phyloP scores from a whole-genome alignment of 1,140 invertebrate genomes.

The Drosophila pseudoobscura region DNA sequence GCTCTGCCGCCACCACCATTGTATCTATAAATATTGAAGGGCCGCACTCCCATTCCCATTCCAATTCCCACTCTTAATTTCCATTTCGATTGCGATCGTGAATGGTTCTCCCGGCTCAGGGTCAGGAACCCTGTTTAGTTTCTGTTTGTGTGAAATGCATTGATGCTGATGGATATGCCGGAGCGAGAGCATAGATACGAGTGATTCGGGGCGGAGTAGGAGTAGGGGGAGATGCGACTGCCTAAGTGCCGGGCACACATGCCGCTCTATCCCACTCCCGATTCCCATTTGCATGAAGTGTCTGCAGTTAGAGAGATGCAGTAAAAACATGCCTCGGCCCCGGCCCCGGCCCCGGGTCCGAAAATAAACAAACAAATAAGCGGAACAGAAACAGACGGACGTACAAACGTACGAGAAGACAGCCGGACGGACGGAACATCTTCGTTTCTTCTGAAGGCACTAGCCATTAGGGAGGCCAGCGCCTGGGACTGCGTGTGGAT shows the following conservation, averaged over 20 bases:
- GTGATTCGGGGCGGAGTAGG: too few relatives aligned
- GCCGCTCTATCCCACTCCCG: slow-evolving; percentile 22
- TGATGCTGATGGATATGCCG: slow-evolving; percentile 63
- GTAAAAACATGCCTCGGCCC: slow-evolving; percentile 37
- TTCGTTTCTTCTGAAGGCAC: slow-evolving; percentile 57
- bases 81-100: slow-evolving; percentile 16
- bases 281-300: slow-evolving; percentile 67
- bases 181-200: slow-evolving; percentile 12
- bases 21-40: slow-evolving; percentile 50
- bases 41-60: slow-evolving; percentile 15
- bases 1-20: slow-evolving; percentile 25
- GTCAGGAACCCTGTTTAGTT: slow-evolving; percentile 72
- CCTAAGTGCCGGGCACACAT: slow-evolving; percentile 50
- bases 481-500: slow-evolving; percentile 26
- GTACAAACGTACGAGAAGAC: neutral
- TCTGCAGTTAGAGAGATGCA: slow-evolving; percentile 13
- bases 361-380: slow-evolving; percentile 74
- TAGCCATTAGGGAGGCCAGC: slow-evolving; percentile 47
- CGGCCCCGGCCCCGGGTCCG: slow-evolving; percentile 28
- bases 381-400: slow-evolving; percentile 30
- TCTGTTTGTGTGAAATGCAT: slow-evolving; percentile 58
- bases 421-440: slow-evolving; percentile 38
- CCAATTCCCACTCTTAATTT: neutral
- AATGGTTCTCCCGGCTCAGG: slow-evolving; percentile 50
- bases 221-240: slow-evolving; percentile 9